Evolutionary conservation across 2,888 invertebrate genomes (phyloP), one percentile per base, ranked within the genome.

Genomic region (Aleiodes alternator): DNA sequence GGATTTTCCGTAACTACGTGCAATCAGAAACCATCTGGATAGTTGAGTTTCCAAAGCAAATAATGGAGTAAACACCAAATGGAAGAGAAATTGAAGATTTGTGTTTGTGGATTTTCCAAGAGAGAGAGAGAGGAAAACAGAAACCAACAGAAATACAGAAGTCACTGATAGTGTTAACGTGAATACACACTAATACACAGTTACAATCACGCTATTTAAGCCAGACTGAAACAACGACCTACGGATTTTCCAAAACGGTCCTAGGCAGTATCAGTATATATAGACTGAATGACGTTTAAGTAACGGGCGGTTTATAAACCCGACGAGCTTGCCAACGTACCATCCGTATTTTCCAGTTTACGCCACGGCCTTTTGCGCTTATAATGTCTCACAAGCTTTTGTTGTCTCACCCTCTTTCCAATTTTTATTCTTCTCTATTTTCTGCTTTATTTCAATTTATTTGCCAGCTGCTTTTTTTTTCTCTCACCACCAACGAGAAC

Each of bases 161-260:
- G 16, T 59, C 29, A 59, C 55, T 51, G 43, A 69, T 50, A 48
- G 48, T 64, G 64, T 48, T 64, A 64, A 64, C 64, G 64, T 23
- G 48, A 23, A 61, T 16, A 61, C 6, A 61, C 61, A 43, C 6
- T 38, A 53, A 43, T 43, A 43, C 43, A 43, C 43, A 43, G 43
- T 43, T 38, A 50, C 59, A 74, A 74, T 74, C 23, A 69, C 51
- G 69, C 74, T 55, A 69, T 56, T 56, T 74, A 69, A 69, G 34
- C 56, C 59, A 57, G 68, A 51, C 38, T 14, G 12, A 34, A 38
- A n/a, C 61, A 38, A 14, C n/a, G 12, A 14, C 16, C 55, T 55
- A 55, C 23, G n/a, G 59, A 34, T 31, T 59, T 59, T 31, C 59
- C 71, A 71, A 71, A 61, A 31, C 48, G 50, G 23, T 23, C 71